Evolutionary conservation across 2,113 vertebrate genomes (phyloP).

Genomic region (Microcebus jonahi): DNA sequence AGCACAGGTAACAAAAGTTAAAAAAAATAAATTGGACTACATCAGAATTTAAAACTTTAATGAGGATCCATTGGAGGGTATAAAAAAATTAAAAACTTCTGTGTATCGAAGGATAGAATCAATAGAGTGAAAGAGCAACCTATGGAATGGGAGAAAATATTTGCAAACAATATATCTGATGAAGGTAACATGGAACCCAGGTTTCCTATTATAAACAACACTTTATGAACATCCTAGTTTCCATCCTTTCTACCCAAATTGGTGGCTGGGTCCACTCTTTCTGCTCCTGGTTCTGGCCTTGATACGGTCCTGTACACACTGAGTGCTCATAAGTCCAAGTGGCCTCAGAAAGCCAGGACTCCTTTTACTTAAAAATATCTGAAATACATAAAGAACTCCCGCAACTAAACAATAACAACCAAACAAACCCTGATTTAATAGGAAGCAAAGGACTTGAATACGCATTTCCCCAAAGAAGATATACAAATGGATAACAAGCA

Average conservation of each 20-base stretch:
- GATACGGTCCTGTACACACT: not conserved
- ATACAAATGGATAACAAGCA: not conserved
- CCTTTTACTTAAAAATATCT: not conserved
- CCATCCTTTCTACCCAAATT: not conserved
- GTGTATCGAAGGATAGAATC: not conserved
- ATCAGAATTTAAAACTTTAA: not conserved
- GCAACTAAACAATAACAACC: not conserved
- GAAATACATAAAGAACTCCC: slow-evolving; percentile 3
- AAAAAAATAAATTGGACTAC: not conserved
- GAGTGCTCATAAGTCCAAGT: not conserved
- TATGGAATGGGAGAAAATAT: not conserved
- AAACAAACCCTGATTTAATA: not conserved
- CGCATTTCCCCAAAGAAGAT: not conserved
- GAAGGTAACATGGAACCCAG: not conserved
- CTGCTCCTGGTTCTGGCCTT: not conserved
- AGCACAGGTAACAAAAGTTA: not conserved
- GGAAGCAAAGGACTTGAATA: not conserved
- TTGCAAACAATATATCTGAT: not conserved
- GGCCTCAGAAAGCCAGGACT: not conserved
- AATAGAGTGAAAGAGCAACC: not conserved
- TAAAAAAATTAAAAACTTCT: not conserved
- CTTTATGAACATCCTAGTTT: not conserved
- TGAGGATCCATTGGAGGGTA: not conserved
- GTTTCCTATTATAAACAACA: not conserved
- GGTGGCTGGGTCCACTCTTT: not conserved